phyloP scores from a whole-genome alignment of 1,140 invertebrate species.

The Trichonephila clavata region DNA sequence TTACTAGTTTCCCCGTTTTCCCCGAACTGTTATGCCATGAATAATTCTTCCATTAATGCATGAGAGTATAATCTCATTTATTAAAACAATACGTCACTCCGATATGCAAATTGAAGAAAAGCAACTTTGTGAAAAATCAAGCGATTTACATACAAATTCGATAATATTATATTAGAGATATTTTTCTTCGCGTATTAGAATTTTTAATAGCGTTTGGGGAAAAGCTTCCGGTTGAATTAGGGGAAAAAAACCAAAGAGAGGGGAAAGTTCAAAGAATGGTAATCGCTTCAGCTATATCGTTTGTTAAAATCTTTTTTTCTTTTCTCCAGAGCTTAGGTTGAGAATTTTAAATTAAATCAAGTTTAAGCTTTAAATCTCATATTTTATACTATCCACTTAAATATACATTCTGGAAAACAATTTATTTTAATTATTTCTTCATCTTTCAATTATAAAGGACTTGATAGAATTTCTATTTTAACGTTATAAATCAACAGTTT shows the following conservation, averaged over 20 bases:
- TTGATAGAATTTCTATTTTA: slow-evolving; percentile 14
- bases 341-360: slow-evolving; percentile 48
- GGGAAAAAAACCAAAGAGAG: slow-evolving; percentile 10
- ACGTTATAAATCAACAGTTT: slow-evolving; percentile 18
- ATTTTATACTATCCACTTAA: background rate
- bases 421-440: slow-evolving; percentile 34
- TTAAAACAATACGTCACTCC: slow-evolving; percentile 76
- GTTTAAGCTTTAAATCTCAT: slow-evolving; percentile 2
- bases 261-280: background rate
- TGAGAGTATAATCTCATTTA: slow-evolving; percentile 74
- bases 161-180: slow-evolving; percentile 73
- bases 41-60: slow-evolving; percentile 73
- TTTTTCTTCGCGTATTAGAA: slow-evolving; percentile 64
- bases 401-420: slow-evolving; percentile 10
- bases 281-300: slow-evolving; percentile 44
- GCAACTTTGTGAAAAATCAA: slow-evolving; percentile 57
- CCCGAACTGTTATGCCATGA: slow-evolving; percentile 62
- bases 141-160: slow-evolving; percentile 75
- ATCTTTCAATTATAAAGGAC: slow-evolving; percentile 19
- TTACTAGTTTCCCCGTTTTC: background rate
- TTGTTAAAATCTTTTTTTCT: background rate
- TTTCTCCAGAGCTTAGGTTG: background rate
- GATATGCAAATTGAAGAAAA: slow-evolving; percentile 70
- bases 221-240: slow-evolving; percentile 30
- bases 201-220: slow-evolving; percentile 69